These are phyloP conservation scores for Capitulum mitella DNA, from an alignment of 2,888 invertebrate genomes.

Conservation along the genomic window DNA sequence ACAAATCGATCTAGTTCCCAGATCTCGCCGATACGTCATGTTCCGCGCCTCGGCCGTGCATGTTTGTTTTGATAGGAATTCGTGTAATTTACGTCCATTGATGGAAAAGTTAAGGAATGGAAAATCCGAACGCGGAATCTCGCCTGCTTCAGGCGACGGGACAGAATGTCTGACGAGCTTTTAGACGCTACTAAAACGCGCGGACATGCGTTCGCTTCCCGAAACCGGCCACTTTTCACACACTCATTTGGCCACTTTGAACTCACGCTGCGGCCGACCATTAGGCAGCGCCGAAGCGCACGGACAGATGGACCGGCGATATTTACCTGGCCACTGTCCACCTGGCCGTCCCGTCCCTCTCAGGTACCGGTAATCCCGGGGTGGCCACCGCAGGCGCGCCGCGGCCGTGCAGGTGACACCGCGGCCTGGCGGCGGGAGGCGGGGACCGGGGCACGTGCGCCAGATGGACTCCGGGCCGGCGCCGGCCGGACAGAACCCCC, in stretches of 20 bases:
- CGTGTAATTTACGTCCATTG: constrained; percentile 10
- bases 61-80: constrained; percentile 20
- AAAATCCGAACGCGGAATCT: not conserved
- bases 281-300: not conserved
- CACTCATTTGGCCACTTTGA: not conserved
- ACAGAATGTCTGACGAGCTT: not conserved
- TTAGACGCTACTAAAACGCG: not conserved
- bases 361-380: not conserved
- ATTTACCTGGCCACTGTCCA: not conserved
- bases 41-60: not conserved
- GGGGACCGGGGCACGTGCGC: not conserved
- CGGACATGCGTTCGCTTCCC: not conserved
- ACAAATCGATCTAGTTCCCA: not conserved
- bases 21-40: not conserved
- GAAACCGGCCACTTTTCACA: not conserved
- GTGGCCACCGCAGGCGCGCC: not conserved
- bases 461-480: constrained; percentile 7
- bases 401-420: not conserved
- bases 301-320: not conserved
- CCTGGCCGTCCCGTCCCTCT: not conserved
- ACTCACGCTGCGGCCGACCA: not conserved
- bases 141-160: not conserved
- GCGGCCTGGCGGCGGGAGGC: not conserved
- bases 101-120: not conserved
- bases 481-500: not conserved